Evolutionary conservation across 23 tunicate species (phyloP), one percentile per base, ranked within the genome.

Genomic region (Trididemnum clinides): DNA sequence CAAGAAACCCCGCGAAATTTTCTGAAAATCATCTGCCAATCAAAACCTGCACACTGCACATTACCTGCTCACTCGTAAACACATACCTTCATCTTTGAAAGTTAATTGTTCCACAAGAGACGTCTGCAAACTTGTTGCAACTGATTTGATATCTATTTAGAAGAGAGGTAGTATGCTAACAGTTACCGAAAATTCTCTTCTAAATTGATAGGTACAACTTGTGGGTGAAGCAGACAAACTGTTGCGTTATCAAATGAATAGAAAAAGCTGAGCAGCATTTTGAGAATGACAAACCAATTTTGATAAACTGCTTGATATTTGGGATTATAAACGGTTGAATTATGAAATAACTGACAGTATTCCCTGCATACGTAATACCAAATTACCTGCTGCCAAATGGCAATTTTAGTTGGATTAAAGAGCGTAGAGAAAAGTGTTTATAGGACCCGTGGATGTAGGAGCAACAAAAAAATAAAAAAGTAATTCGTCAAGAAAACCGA

Each of bases 391-490:
- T 10, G 25, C 66, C 20, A 28, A 59, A 59, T n/a, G 66, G 66
- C 66, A 59, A 59, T 59, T 59, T 59, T 59, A 28, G 66, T n/a
- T 59, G 25, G 66, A 59, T 59, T 28, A 59, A 5, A 59, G 22
- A 59, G 25, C 66, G 25, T 10, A 59, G 3, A 15, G 66, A 59
- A 10, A 59, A 59, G 3, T 59, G 66, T 59, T 59, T 59, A 59
- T 59, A 10, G 66, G 66, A 59, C 25, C 25, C 27, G 66, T 59
- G 25, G 66, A 59, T 28, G 66, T 59, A n/a, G 66, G 25, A 12
- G 66, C 66, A 59, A 59, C 66, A 59, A 59, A 59, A 59, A 59
- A 59, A 59, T 4, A 59, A 59, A 59, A 59, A 28, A 59, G 22
- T 59, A 59, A 28, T 28, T 10, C 66, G 25, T 59, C 66, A 10